phyloP scores from a whole-genome alignment of 2,888 invertebrate genomes.

The Gerris lacustris region DNA sequence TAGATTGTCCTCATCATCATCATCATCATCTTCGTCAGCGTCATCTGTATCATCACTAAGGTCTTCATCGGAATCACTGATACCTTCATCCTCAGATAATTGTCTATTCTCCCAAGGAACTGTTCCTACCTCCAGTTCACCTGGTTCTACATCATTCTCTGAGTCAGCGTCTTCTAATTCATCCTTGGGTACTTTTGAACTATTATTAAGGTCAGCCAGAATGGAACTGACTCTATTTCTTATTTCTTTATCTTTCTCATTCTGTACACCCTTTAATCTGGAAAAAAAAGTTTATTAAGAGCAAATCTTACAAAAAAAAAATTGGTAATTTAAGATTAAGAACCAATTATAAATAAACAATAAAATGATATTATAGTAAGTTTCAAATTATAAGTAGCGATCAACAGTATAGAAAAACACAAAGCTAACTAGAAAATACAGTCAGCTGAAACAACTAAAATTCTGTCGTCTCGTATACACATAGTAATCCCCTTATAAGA shows the following conservation, averaged over 20 bases:
- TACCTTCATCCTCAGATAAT: conserved; percentile 29
- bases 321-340: no score
- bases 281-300: not conserved
- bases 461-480: no score
- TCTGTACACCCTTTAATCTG: conserved; percentile 11
- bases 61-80: conserved; percentile 20
- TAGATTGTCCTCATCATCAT: conserved; percentile 32
- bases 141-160: not conserved
- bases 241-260: conserved; percentile 29
- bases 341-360: no score
- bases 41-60: conserved; percentile 23
- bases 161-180: conserved; percentile 26
- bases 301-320: no score
- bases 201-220: conserved; percentile 24
- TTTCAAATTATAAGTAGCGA: no score
- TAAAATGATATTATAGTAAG: no score
- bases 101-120: conserved; percentile 23
- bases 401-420: no score
- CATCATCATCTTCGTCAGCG: conserved; percentile 20
- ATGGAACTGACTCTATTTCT: conserved; percentile 28
- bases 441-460: no score
- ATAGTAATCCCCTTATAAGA: no score
- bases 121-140: conserved; percentile 14
- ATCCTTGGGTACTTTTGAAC: conserved; percentile 36
- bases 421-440: no score